Evolutionary conservation across 1,140 invertebrate genomes (phyloP), one percentile per base, ranked within the genome.

Genomic region (Drosophila parabipectinata): DNA sequence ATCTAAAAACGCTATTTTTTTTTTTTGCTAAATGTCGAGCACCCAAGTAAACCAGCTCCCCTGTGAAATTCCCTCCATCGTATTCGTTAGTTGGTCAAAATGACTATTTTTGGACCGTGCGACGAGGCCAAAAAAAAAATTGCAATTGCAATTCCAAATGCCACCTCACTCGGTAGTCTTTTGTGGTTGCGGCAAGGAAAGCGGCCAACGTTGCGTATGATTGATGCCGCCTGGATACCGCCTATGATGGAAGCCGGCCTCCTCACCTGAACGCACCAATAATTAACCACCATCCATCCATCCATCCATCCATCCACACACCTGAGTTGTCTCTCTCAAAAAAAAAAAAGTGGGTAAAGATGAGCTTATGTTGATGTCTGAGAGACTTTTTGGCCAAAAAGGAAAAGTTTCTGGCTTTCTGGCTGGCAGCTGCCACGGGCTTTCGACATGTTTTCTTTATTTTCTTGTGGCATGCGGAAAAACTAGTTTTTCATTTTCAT

Each of bases 91-190:
- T 81, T 84, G 73, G 53, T 71, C 77, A 63, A 77, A 87, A 87
- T 84, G 81, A 84, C 81, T 84, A 85, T 84, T 81, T 84, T 87
- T 81, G 82, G 72, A 66, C 59, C 77, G 66, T 80, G 81, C 63
- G 80, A 77, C 72, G 64, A 24, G 9, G 61, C 32, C 56, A 52
- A 75, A 79, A 18, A 18, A 18, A 18, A 18, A 18, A 1, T 18
- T 18, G 18, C 18, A 18, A 75, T 37, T 37, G 66, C 30, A 50
- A 53, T 52, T 60, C 57, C 54, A 47, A 54, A 53, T 56, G 64
- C 57, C 41, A 12, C n/a, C 39, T 14, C 14, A 4, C 0, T 15
- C 12, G 39, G n/a, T 12, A 12, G 14, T 44, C 41, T 44, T 18
- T 18, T 39, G 26, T 41, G 30, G 32, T 24, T 37, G 18, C n/a